Conservation (phyloP, 2,113 vertebrate species). For the Empidonax alnorum region DNA sequence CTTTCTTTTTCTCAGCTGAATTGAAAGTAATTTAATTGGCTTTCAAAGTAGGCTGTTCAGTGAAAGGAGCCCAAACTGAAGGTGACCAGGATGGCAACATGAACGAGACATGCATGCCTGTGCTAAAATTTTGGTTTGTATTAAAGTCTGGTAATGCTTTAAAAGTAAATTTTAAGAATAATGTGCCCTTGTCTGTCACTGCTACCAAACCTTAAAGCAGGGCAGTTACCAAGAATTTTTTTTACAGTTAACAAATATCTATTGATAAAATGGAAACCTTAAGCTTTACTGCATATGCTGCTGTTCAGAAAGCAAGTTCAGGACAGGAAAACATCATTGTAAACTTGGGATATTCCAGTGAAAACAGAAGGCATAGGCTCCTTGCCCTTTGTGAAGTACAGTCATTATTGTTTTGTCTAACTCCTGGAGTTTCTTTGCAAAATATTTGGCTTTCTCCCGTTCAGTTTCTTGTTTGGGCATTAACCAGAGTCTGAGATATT, state of each 20-base stretch:
- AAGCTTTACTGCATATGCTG: neutral
- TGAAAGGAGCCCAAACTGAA: conserved; percentile 7
- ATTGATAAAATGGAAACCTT: neutral
- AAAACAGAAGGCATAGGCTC: rapidly evolving
- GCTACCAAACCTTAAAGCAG: neutral
- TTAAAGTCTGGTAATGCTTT: neutral
- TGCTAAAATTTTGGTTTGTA: neutral
- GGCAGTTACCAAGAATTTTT: neutral
- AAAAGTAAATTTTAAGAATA: neutral
- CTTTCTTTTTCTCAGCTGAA: conserved; percentile 39
- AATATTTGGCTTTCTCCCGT: neutral
- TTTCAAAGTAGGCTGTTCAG: neutral
- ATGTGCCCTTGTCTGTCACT: neutral
- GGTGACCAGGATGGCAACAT: neutral
- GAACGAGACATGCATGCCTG: neutral
- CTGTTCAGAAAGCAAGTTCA: neutral
- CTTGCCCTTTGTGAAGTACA: neutral
- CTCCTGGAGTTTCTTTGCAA: rapidly evolving
- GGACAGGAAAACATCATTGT: neutral
- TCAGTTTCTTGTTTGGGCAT: neutral
- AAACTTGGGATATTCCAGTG: neutral
- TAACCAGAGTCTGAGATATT: neutral
- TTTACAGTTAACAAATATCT: neutral
- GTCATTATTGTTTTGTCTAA: neutral
- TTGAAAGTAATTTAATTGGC: conserved; percentile 36